Percentiles rank a stretch among this genome's conserved stretches.
Conservation (phyloP, 2,113 vertebrate species). For the Stigmatopora nigra region DNA sequence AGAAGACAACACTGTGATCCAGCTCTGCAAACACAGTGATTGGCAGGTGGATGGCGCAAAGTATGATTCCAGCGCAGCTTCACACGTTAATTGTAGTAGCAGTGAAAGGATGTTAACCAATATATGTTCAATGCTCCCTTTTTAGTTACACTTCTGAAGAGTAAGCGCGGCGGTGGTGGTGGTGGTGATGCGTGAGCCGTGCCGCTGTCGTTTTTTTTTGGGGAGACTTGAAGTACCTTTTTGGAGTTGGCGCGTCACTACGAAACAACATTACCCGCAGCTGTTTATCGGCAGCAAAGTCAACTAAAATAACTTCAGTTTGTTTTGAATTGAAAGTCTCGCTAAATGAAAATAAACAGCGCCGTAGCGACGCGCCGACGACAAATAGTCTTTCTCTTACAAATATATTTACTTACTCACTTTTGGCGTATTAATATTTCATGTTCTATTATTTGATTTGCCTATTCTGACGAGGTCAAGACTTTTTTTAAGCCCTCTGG, state of each 20-base stretch:
- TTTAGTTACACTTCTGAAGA: conserved; percentile 68
- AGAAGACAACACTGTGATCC: conserved; percentile 60
- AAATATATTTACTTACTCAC: conserved; percentile 55
- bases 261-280: conserved; percentile 66
- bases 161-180: conserved; percentile 48
- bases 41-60: conserved; percentile 63
- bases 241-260: conserved; percentile 51
- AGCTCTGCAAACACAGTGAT: conserved; percentile 59
- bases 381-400: conserved; percentile 27
- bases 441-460: conserved; percentile 41
- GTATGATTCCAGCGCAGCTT: conserved; percentile 46
- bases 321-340: conserved; percentile 77
- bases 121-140: conserved; percentile 71
- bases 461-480: conserved; percentile 48
- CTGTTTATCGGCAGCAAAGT: conserved; percentile 72
- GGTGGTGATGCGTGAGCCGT: conserved; percentile 43
- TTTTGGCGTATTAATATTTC: conserved; percentile 37
- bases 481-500: conserved; percentile 60
- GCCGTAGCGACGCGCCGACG: conserved; percentile 50
- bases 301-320: conserved; percentile 76
- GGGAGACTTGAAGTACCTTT: conserved; percentile 68
- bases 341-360: conserved; percentile 76
- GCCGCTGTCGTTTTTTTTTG: conserved; percentile 48
- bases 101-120: conserved; percentile 69
- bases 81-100: conserved; percentile 63